These are phyloP conservation scores for Riptortus pedestris DNA, from an alignment of 1,140 invertebrate genomes.

Conservation along the genomic window DNA sequence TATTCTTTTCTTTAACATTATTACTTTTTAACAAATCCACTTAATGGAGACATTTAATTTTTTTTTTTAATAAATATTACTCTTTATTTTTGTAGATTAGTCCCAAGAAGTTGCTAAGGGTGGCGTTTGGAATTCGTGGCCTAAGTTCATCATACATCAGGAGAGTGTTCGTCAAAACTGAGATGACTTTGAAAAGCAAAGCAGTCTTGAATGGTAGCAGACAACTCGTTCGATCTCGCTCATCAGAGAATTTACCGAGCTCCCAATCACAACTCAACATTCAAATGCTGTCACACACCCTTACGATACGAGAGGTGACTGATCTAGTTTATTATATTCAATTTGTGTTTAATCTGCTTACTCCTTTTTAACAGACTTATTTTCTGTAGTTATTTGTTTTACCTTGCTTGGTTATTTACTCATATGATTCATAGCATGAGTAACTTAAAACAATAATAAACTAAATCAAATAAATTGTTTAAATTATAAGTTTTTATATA, in stretches of 20 bases:
- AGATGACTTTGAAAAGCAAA: conserved; percentile 80
- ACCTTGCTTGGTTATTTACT: too few relatives aligned
- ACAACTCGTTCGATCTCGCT: conserved; percentile 62
- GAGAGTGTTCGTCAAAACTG: conserved; percentile 79
- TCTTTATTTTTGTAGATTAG: conserved; percentile 49
- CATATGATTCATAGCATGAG: too few relatives aligned
- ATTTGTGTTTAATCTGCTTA: not conserved
- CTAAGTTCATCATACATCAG: conserved; percentile 80
- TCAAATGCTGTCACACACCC: conserved; percentile 84
- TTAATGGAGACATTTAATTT: too few relatives aligned
- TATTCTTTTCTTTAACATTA: too few relatives aligned
- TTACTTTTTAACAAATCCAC: too few relatives aligned
- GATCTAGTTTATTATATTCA: conserved; percentile 26
- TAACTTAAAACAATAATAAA: too few relatives aligned
- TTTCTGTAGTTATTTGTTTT: too few relatives aligned
- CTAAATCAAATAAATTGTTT: too few relatives aligned
- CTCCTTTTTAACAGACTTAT: too few relatives aligned
- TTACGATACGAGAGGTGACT: conserved; percentile 78
- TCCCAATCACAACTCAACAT: conserved; percentile 86
- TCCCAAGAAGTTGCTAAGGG: conserved; percentile 74
- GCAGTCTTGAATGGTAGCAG: conserved; percentile 45
- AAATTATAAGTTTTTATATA: too few relatives aligned
- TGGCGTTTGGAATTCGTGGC: conserved; percentile 83
- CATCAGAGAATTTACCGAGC: conserved; percentile 76
- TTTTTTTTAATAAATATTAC: too few relatives aligned